Percentiles rank a stretch among this genome's conserved stretches.
These are phyloP conservation scores for Adelognathus sp. DNA, from an alignment of 2,888 invertebrate genomes.

Conservation along the genomic window DNA sequence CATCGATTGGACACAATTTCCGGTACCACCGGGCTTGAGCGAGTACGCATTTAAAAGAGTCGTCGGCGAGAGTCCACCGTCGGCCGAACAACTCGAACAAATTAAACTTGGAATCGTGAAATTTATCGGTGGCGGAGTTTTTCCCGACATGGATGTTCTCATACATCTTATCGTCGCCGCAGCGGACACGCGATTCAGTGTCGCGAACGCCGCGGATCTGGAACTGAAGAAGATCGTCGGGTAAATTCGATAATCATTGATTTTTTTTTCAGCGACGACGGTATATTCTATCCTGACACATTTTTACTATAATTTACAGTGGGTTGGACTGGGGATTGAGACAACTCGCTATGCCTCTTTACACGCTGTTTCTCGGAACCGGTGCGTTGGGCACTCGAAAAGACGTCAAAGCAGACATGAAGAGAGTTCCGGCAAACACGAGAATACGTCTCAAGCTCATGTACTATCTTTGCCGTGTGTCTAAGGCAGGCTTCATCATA, in stretches of 20 bases:
- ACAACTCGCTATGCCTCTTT: constrained; percentile 88
- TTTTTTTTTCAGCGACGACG: background rate
- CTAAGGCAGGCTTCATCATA: constrained; percentile 87
- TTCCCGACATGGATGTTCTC: constrained; percentile 88
- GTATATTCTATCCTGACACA: background rate
- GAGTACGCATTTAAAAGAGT: constrained; percentile 89
- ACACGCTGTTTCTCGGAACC: constrained; percentile 89
- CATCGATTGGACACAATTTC: constrained; percentile 77
- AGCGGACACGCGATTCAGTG: constrained; percentile 93
- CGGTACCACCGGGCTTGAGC: constrained; percentile 90
- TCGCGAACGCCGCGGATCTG: constrained; percentile 93
- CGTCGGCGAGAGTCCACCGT: constrained; percentile 87
- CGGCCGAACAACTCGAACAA: constrained; percentile 91
- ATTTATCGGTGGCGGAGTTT: constrained; percentile 90
- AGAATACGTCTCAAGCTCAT: constrained; percentile 93
- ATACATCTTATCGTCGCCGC: constrained; percentile 92
- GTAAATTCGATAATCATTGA: constrained; percentile 79
- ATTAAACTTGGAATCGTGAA: constrained; percentile 91
- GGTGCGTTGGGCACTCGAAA: constrained; percentile 82
- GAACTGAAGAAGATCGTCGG: constrained; percentile 90
- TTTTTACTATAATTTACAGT: constrained; percentile 78
- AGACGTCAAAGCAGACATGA: constrained; percentile 84
- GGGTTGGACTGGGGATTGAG: constrained; percentile 90
- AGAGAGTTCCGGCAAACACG: constrained; percentile 90
- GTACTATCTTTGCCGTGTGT: constrained; percentile 90